These are phyloP conservation scores for Oncorhynchus gorbuscha DNA, from an alignment of 2,113 vertebrate genomes.

Conservation along the genomic window DNA sequence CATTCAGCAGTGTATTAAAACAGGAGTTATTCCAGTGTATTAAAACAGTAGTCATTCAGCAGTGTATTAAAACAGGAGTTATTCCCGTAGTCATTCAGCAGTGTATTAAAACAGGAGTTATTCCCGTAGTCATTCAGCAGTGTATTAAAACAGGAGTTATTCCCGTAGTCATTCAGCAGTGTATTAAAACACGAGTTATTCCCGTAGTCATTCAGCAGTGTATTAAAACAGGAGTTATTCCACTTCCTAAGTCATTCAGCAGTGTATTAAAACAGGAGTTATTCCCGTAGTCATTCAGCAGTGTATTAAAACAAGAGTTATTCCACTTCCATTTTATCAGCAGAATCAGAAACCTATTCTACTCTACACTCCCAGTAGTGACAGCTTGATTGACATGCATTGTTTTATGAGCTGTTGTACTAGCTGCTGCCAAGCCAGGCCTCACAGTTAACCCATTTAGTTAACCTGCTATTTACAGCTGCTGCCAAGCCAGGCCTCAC, in stretches of 20 bases:
- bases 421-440: conserved; percentile 18
- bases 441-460: neutral
- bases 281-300: too few relatives aligned
- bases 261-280: too few relatives aligned
- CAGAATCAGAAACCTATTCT: conserved; percentile 1
- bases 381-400: conserved; percentile 8
- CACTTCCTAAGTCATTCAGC: too few relatives aligned
- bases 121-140: neutral
- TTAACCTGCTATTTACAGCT: conserved; percentile 7
- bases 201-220: too few relatives aligned
- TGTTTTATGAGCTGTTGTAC: neutral
- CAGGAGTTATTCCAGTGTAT: neutral
- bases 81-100: neutral
- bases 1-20: too few relatives aligned
- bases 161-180: neutral
- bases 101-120: too few relatives aligned
- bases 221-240: too few relatives aligned
- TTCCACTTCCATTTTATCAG: conserved; percentile 1
- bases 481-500: neutral
- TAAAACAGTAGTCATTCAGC: neutral
- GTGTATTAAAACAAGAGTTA: too few relatives aligned
- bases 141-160: too few relatives aligned
- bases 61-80: too few relatives aligned
- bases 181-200: too few relatives aligned
- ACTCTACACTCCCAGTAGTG: conserved; percentile 5